phyloP scores from a whole-genome alignment of 2,888 invertebrate species.

The Rhaphigaster nebulosa region DNA sequence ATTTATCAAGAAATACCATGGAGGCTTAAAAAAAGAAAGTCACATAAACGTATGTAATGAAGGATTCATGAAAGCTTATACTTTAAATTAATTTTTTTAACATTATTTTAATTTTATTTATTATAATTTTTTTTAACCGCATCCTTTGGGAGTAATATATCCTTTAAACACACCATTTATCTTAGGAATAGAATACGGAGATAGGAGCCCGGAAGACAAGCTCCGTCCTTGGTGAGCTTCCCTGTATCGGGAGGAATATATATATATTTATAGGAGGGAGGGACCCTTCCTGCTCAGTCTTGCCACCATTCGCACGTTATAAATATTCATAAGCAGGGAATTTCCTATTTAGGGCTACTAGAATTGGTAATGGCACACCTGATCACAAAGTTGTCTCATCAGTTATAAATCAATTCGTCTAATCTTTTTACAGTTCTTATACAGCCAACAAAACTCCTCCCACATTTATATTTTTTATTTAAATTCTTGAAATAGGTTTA shows the following conservation, averaged over 20 bases:
- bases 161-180: neutral
- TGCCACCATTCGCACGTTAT: neutral
- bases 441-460: neutral
- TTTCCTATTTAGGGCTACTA: neutral
- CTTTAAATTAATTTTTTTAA: too few relatives aligned
- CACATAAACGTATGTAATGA: too few relatives aligned
- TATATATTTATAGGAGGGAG: neutral
- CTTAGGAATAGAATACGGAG: neutral
- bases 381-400: neutral
- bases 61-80: too few relatives aligned
- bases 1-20: too few relatives aligned
- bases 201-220: neutral
- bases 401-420: neutral
- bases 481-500: too few relatives aligned
- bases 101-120: too few relatives aligned
- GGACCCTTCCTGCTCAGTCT: slow-evolving; percentile 17
- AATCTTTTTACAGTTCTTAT: neutral
- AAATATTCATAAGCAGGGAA: slow-evolving; percentile 27
- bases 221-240: neutral
- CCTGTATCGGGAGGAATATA: slow-evolving; percentile 8
- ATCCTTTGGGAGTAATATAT: too few relatives aligned
- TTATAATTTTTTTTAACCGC: too few relatives aligned
- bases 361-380: neutral
- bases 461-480: too few relatives aligned
- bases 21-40: too few relatives aligned